phyloP scores from a whole-genome alignment of 1,140 invertebrate species.

The Eurosta solidaginis region DNA sequence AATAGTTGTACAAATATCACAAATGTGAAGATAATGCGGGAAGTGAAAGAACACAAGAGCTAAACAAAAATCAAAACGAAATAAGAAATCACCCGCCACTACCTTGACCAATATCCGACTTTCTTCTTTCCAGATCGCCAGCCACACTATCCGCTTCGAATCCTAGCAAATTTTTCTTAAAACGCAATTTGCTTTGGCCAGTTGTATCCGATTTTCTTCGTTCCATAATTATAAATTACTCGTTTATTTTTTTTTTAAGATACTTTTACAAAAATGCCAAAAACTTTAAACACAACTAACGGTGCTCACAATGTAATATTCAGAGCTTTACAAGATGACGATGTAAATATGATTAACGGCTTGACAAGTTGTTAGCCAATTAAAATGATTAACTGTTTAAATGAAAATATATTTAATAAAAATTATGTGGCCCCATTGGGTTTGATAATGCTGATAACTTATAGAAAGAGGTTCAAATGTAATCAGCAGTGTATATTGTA shows the following conservation, averaged over 20 bases:
- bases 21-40: no score
- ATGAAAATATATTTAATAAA: neutral
- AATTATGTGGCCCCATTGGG: neutral
- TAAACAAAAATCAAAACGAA: no score
- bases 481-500: neutral
- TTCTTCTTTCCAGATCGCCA: constrained; percentile 1
- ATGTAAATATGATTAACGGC: neutral
- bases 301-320: no score
- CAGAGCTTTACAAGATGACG: neutral
- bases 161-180: no score
- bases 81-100: neutral
- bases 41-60: no score
- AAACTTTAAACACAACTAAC: neutral
- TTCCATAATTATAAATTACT: neutral
- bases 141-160: neutral
- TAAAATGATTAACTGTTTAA: neutral
- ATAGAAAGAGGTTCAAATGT: neutral
- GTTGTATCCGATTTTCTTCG: neutral
- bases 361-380: neutral
- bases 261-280: neutral
- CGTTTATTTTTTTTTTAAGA: neutral
- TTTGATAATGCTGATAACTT: neutral
- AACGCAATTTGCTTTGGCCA: neutral
- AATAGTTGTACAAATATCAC: no score
- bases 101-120: neutral